Evolutionary conservation across 2,797 vertebrate genomes (phyloP).

Genomic region (Pempheris klunzingeri): DNA sequence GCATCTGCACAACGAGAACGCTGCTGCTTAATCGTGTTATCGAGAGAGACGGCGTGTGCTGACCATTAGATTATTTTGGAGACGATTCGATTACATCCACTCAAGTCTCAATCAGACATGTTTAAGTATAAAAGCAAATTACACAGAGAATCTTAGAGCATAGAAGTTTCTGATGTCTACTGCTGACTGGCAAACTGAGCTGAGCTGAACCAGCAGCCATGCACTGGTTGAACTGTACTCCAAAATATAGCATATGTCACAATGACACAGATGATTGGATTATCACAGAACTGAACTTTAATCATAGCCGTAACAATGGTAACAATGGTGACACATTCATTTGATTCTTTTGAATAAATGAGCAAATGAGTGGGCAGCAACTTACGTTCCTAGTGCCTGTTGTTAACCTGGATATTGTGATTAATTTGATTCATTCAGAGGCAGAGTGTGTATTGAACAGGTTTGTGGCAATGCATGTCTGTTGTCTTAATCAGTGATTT

Average conservation of each 20-base stretch:
- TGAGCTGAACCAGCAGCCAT: background rate
- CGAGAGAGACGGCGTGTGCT: conserved; percentile 51
- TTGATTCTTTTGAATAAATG: background rate
- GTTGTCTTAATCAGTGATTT: background rate
- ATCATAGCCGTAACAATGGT: too few relatives aligned
- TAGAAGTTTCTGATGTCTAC: conserved; percentile 22
- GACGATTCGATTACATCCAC: conserved; percentile 68
- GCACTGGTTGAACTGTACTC: background rate
- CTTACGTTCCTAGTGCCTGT: background rate
- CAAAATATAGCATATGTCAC: conserved; percentile 1
- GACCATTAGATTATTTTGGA: conserved; percentile 72
- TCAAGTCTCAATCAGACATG: conserved; percentile 65
- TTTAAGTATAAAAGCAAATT: conserved; percentile 53
- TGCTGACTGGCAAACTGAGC: conserved; percentile 22
- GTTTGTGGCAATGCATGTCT: background rate
- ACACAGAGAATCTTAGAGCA: conserved; percentile 40
- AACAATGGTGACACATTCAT: background rate
- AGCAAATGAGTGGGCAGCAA: conserved; percentile 7
- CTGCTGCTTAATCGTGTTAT: conserved; percentile 70
- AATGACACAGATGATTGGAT: background rate
- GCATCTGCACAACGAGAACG: conserved; percentile 54
- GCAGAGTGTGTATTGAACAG: too few relatives aligned
- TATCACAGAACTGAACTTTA: too few relatives aligned
- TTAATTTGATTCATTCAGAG: background rate
- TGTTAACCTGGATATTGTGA: conserved; percentile 5